phyloP scores from a whole-genome alignment of 2,113 vertebrate species.

The Nerophis ophidion region DNA sequence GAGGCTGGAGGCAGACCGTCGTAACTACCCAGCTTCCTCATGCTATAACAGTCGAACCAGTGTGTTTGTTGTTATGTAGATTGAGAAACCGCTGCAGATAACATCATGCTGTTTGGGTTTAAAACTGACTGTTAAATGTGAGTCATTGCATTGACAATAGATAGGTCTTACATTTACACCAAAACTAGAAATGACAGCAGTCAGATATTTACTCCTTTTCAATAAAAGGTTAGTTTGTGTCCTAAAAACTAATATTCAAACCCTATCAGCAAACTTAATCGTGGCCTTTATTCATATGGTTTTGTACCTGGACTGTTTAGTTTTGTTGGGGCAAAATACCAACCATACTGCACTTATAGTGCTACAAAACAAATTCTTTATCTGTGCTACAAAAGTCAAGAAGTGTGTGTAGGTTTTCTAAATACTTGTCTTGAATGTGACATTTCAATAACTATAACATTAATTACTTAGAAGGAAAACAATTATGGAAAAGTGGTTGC shows the following conservation, averaged over 20 bases:
- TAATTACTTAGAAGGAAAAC: not conserved
- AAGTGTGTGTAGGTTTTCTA: not conserved
- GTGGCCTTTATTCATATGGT: slow-evolving; percentile 4
- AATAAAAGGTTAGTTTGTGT: not conserved
- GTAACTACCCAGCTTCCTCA: slow-evolving; percentile 31
- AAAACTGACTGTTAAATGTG: slow-evolving; percentile 11
- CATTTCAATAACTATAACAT: slow-evolving; percentile 8
- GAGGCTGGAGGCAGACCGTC: slow-evolving; percentile 40
- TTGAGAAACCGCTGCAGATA: not conserved
- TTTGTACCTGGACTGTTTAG: not conserved
- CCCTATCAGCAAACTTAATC: not conserved
- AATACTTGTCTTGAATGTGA: slow-evolving; percentile 19
- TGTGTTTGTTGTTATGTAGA: not conserved
- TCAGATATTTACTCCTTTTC: not conserved
- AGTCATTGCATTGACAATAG: not conserved
- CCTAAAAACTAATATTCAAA: not conserved
- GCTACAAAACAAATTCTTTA: not conserved
- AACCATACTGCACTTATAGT: not conserved
- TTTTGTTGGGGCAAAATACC: not conserved
- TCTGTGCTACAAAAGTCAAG: not conserved
- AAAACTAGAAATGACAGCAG: not conserved
- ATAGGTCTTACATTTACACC: not conserved
- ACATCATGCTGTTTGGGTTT: not conserved
- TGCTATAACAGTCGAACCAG: not conserved
- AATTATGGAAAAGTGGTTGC: slow-evolving; percentile 9